These are phyloP conservation scores for Drosophila pseudotalamancana DNA, from an alignment of 2,888 invertebrate species.

Conservation along the genomic window DNA sequence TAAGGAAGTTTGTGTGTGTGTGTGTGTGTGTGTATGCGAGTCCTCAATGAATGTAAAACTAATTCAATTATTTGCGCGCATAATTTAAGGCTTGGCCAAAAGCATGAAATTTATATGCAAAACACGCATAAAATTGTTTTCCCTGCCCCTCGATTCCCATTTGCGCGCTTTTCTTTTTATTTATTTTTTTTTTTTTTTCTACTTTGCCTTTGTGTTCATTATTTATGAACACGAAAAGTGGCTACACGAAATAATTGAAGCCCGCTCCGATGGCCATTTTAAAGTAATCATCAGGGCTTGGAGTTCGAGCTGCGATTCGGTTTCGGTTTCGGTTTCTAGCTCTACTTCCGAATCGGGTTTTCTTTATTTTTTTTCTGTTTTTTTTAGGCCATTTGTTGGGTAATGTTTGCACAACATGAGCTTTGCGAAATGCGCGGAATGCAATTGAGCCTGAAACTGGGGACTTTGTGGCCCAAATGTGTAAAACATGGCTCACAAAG, in stretches of 20 bases:
- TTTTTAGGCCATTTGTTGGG: slow-evolving; percentile 44
- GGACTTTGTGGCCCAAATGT: slow-evolving; percentile 51
- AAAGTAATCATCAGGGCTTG: slow-evolving; percentile 64
- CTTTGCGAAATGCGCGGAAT: slow-evolving; percentile 48
- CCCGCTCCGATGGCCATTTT: slow-evolving; percentile 55
- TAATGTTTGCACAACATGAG: slow-evolving; percentile 60
- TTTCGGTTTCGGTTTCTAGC: neutral
- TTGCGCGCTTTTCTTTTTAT: slow-evolving; percentile 14
- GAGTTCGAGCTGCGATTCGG: neutral
- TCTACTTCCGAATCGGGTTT: neutral
- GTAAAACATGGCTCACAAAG: slow-evolving; percentile 72
- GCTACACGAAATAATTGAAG: slow-evolving; percentile 65
- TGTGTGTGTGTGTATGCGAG: neutral
- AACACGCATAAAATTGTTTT: slow-evolving; percentile 73
- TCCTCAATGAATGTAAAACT: slow-evolving; percentile 52
- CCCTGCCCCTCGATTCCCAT: slow-evolving; percentile 1
- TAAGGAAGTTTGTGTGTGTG: neutral
- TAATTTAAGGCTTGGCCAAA: slow-evolving; percentile 59
- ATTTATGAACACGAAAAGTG: slow-evolving; percentile 73
- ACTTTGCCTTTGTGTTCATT: slow-evolving; percentile 47
- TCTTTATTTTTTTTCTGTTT: neutral
- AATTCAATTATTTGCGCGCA: slow-evolving; percentile 77
- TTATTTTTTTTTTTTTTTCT: neutral
- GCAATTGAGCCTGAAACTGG: slow-evolving; percentile 23
- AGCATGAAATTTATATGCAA: slow-evolving; percentile 75